These are phyloP conservation scores for silkworm (Bombyx mori) DNA, from an alignment of 1,140 invertebrate species.

Conservation along the genomic window DNA sequence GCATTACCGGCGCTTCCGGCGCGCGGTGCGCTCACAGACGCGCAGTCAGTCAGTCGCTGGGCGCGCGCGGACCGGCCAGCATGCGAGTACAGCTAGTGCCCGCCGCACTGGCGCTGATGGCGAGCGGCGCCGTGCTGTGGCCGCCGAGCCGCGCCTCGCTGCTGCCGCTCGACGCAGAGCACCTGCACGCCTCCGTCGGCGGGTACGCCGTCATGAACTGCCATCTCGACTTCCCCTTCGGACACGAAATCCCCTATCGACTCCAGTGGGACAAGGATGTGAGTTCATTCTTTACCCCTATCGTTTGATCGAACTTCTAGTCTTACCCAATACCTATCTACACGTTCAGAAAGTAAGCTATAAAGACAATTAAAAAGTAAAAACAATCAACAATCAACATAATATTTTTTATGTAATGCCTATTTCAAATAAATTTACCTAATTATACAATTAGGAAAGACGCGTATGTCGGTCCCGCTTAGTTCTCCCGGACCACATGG, in stretches of 20 bases:
- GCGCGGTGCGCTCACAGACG: constrained; percentile 2
- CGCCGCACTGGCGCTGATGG: background rate
- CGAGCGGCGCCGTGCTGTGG: constrained; percentile 8
- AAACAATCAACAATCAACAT: too few relatives aligned
- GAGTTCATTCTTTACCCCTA: constrained; percentile 50
- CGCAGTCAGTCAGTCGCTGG: constrained; percentile 4
- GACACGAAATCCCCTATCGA: constrained; percentile 88
- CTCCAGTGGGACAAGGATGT: constrained; percentile 94
- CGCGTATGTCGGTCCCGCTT: too few relatives aligned
- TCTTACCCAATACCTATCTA: too few relatives aligned
- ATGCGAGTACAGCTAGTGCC: background rate
- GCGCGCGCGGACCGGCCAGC: background rate
- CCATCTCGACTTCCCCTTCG: constrained; percentile 90
- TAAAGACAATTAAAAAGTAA: too few relatives aligned
- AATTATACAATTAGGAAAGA: too few relatives aligned
- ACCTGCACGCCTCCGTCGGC: constrained; percentile 86
- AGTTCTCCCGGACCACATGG: too few relatives aligned
- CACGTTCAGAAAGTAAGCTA: too few relatives aligned
- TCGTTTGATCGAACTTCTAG: too few relatives aligned
- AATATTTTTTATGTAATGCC: too few relatives aligned
- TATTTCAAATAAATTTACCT: too few relatives aligned
- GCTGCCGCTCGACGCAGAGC: constrained; percentile 50
- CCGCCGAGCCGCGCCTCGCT: constrained; percentile 19
- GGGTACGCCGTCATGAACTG: constrained; percentile 91
- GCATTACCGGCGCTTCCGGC: constrained; percentile 25